Base-by-base conservation (phyloP, 2,797 vertebrate genomes). In the Falco peregrinus region DNA sequence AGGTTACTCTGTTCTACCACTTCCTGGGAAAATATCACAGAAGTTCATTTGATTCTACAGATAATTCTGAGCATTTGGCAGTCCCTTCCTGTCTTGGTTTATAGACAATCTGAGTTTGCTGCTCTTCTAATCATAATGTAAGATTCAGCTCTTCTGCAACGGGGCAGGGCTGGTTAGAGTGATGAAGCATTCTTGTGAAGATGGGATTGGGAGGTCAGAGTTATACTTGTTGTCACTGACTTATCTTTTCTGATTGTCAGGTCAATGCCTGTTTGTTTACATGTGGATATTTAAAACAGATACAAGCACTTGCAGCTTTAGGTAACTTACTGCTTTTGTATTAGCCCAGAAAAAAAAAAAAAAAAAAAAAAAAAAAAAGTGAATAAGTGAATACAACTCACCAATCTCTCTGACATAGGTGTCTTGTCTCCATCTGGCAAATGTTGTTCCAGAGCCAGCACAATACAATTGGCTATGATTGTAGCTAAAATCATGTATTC, bases 401-500 rank as follows among this genome's bases (percentile, higher is more conserved):
- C 99, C 99, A 99, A 41, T 91, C 99, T 98, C 95, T 99, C 99
- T 22, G 99, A 99, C 99, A 99, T 99, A 8, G 99, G 99, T 3
- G 99, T 99, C 98, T 99, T 99, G 98, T 99, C 99, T 51, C 93
- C 98, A 59, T 99, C 99, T 5, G 99, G 99, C n/a, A 99, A 98
- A 97, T 99, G 99, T 95, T 99, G 99, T 95, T 99, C 99, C 98
- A 99, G 95, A 15, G 99, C 99, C 98, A 99, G 97, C 76, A 99
- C 99, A 12, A 99, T 99, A 97, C 99, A 99, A 98, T 99, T 99
- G 96, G 99, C 99, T 92, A 99, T 99, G 90, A 99, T 99, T 96
- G 99, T 99, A 97, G 99, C 99, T 96, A 99, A 98, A 98, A 99
- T 99, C 99, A 99, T 99, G 97, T 99, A 99, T 97, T 99, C 99